Percentiles rank a stretch among this genome's conserved stretches.
Conservation (phyloP, 2,797 vertebrate species). For the Picus viridis region DNA sequence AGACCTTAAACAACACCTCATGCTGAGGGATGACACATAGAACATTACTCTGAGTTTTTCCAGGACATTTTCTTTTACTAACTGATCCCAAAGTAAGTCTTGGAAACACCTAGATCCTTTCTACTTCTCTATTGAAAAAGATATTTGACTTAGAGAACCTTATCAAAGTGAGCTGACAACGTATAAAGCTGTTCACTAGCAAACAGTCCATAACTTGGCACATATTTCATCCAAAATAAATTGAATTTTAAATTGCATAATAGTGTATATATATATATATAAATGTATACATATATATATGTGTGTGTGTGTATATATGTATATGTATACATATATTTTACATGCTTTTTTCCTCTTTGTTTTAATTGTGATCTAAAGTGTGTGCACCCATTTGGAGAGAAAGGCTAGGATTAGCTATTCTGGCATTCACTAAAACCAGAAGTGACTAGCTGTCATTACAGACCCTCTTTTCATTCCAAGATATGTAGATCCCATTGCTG, state of each 20-base stretch:
- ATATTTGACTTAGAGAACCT: not conserved
- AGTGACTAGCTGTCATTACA: conserved; percentile 2
- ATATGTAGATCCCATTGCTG: not conserved
- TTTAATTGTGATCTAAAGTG: not conserved
- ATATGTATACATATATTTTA: not conserved
- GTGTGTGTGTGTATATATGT: not conserved
- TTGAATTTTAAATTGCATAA: not conserved
- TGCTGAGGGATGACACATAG: not conserved
- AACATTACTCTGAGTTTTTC: not conserved
- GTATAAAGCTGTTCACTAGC: not conserved
- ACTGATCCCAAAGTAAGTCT: not conserved
- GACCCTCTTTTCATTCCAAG: not conserved
- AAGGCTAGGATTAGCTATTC: not conserved
- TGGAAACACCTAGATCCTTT: not conserved
- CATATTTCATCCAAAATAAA: not conserved
- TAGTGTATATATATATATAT: not conserved
- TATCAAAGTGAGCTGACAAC: not conserved
- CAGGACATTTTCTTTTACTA: not conserved
- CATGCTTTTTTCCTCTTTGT: not conserved
- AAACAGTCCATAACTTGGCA: not conserved
- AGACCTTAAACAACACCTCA: not conserved
- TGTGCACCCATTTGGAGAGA: not conserved
- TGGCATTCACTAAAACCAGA: conserved; percentile 5
- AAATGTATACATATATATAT: not conserved
- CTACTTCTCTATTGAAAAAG: not conserved